Evolutionary conservation across 2,888 invertebrate species (phyloP).

Genomic region (Fragum sueziense): DNA sequence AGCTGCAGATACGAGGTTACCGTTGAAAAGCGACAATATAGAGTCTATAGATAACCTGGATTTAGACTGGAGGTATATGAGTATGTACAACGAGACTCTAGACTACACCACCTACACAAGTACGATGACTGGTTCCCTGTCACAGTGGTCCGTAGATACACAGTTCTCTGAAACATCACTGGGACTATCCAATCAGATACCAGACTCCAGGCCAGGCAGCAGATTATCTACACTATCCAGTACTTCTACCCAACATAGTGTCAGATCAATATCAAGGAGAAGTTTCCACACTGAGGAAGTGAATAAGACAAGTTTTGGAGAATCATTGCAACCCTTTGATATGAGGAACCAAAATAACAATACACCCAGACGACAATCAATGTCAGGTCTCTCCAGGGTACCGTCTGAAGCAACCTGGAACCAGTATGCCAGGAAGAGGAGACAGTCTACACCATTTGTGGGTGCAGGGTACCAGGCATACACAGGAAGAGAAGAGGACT

Average conservation of each 20-base stretch:
- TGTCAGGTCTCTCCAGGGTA: neutral
- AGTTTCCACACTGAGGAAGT: neutral
- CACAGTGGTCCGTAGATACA: constrained; percentile 15
- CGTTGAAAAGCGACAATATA: too few relatives aligned
- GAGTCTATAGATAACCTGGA: constrained; percentile 8
- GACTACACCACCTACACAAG: constrained; percentile 1
- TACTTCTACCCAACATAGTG: neutral
- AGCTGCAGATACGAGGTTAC: too few relatives aligned
- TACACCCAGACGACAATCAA: neutral
- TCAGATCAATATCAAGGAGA: neutral
- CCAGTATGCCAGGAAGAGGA: neutral
- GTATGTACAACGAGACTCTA: constrained; percentile 6
- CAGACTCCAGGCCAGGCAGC: neutral
- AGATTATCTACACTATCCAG: neutral
- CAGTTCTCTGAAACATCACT: constrained; percentile 3
- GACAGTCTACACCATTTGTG: constrained; percentile 17
- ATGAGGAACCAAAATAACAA: neutral
- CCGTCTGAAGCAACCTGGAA: constrained; percentile 15
- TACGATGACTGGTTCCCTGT: neutral
- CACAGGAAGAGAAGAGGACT: neutral
- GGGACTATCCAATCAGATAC: neutral
- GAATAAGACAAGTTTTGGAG: neutral
- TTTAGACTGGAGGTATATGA: constrained; percentile 9
- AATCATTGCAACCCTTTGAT: constrained; percentile 7
- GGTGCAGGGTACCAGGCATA: constrained; percentile 1